A percentile compares a stretch with the other conserved stretches of the same genome.
Evolutionary conservation across 2,113 vertebrate genomes (phyloP).

Genomic region (Puma concolor): DNA sequence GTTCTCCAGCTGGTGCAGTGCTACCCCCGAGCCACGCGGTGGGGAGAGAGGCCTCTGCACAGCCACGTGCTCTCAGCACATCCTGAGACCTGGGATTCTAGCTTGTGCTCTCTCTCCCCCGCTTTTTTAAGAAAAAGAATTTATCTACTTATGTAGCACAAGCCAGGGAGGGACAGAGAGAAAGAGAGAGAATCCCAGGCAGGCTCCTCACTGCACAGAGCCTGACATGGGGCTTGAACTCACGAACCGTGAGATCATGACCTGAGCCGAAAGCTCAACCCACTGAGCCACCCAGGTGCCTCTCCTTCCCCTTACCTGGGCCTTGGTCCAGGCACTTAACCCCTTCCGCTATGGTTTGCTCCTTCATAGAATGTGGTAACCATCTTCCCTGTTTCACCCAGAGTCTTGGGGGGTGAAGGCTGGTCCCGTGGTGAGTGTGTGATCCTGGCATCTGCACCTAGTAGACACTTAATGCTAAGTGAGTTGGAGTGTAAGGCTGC

Average conservation of each 20-base stretch:
- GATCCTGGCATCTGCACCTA: rapidly evolving
- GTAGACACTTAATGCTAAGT: background rate
- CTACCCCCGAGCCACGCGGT: background rate
- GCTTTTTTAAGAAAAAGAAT: no score
- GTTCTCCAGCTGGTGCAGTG: background rate
- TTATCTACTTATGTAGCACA: no score
- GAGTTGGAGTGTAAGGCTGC: background rate
- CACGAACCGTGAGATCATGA: no score
- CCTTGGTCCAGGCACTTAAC: no score
- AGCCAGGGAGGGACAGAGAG: no score
- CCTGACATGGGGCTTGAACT: no score
- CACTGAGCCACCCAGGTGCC: no score
- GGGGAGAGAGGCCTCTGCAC: background rate
- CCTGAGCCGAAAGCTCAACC: no score
- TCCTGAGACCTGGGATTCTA: background rate
- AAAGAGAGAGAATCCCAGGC: no score
- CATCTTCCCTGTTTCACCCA: background rate
- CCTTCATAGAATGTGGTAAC: background rate
- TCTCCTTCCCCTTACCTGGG: no score
- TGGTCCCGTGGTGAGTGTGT: background rate
- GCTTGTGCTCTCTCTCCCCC: background rate
- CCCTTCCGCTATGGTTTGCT: background rate
- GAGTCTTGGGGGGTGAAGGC: background rate
- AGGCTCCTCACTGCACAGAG: no score
- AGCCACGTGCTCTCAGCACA: rapidly evolving